Base-by-base conservation (phyloP, 2,888 invertebrate species). In the Gnatocerus cornutus region DNA sequence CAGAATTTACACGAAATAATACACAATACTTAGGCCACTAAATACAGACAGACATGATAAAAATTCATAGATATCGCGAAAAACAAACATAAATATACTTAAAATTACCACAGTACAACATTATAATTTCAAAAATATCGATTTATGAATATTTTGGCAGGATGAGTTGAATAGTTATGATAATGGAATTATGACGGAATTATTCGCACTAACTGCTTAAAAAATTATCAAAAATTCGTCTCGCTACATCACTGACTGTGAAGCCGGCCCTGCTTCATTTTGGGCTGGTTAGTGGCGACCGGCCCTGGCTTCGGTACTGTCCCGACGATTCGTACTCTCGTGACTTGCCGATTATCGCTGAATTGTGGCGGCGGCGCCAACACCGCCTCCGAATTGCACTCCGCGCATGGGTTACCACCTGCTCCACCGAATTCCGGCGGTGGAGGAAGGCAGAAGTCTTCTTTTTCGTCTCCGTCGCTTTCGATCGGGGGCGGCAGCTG, bases 321-420 rank as follows among this genome's bases (percentile, higher is more conserved):
- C 66, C 93, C 94, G 61, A 95, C 93, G 75, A 95, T 94, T 76
- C 95, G 89, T 64, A 93, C 94, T 77, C 92, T 89, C 45, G 87
- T 86, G 77, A 88, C 87, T 73, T 84, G 86, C 64, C 87, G 84
- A 74, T 88, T 88, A 86, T 96, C 96, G 85, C 93, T 94, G 86
- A 96, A 96, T 85, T 96, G 96, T 39, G 96, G 96, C 37, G 96
- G 96, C 39, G 96, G 96, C 16, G 95, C 94, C 10, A 94, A 89
- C 58, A 91, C 87, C 68, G 90, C 89, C 72, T 88, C 89, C 3
- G 86, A 72, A 29, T 61, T 69, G 46, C 72, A 71, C 39, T 74
- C 77, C n/a, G 74, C 52, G 69, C 46, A 37, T 8, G 33, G 76
- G 64, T 81, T 81, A 30, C 86, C 87, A 56, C 87, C 86, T 76